Evolutionary conservation across 2,113 vertebrate genomes (phyloP), one percentile per base, ranked within the genome.

Genomic region (Theristicus caerulescens): DNA sequence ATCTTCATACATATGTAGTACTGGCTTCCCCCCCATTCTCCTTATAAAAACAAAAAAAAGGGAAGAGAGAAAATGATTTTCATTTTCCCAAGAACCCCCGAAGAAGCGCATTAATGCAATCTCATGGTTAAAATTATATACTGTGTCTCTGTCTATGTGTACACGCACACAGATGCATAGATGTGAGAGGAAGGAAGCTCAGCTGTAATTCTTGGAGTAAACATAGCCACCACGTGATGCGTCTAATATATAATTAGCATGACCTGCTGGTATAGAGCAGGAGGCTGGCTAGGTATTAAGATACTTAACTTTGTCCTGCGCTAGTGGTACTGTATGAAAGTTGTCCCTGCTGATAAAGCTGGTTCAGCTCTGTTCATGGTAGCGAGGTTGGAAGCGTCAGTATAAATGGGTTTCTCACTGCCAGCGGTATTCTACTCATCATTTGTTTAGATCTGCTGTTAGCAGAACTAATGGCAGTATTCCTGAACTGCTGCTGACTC

Each of bases 181-280:
- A 82, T 87, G 73, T 6, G 44, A 67, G 93, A 90, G 76, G 73
- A 65, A 96, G 93, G 96, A 93, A 91, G 29, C 89, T 79, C 38
- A 1, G 80, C 94, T 89, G 91, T 88, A 69, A 51, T 82, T 76
- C 97, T 70, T 57, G 89, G 82, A 94, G 94, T 97, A 97, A 97
- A 97, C 94, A 97, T 38, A 93, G 89, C 73, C 82, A 42, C 86
- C 96, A 96, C 16, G 93, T 97, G 96, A 96, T 92, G 52, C 1
- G 14, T 58, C 91, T 86, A 6, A 91, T 74, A n/a, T 97, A 97
- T 97, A 96, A 97, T 97, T 96, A 95, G 96, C 94, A 34, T 77
- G 96, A 94, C 95, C 94, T 95, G 73, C 86, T 94, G 91, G 81
- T 67, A 8, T n/a, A 11, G 93, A 80, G 91, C 94, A 87, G 77